Evolutionary conservation across 2,888 invertebrate genomes (phyloP), one percentile per base, ranked within the genome.

Genomic region (Hydraecia micacea): DNA sequence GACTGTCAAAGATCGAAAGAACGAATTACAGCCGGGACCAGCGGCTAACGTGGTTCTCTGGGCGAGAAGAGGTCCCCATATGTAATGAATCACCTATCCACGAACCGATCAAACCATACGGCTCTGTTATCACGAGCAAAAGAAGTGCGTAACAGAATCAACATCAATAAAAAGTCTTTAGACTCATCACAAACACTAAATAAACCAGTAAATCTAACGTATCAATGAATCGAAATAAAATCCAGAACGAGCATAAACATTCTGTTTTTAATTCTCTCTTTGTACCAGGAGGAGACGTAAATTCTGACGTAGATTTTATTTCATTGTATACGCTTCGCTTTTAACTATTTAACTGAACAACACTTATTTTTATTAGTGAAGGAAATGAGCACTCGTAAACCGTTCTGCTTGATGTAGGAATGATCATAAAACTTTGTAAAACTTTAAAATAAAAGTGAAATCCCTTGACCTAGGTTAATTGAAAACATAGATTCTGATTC

Each of bases 331-430:
- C 63, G 84, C 39, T 71, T 49, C 15, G 62, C 63, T 74, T 80
- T 71, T 21, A 81, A 80, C 85, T 84, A 55, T 74, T 74, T 73
- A 84, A 75, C 84, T 39, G 73, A 15, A 15, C 7, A 62, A 62
- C 72, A 80, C 80, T 83, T 52, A 80, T 83, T 83, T 83, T 83
- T 83, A 84, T 70, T 80, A 70, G 58, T 21, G 11, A 2, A 73
- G 80, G 80, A 75, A 80, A 84, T 80, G 84, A 58, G 55, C 0
- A 36, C 8, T 66, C 39, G 55, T 83, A 84, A 83, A 80, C 21
- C 32, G 11, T 52, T 66, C 49, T 13, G 60, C 79, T 79, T 66
- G 60, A 73, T 52, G 71, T 74, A 18, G 36, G 13, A 60, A 60
- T 46, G 65, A 67, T 49, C 39, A 58, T 75, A 79, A 79, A 79